Percentiles rank a stretch among this genome's conserved stretches.
These are phyloP conservation scores for Spodoptera exigua DNA, from an alignment of 2,888 invertebrate species.

Conservation along the genomic window DNA sequence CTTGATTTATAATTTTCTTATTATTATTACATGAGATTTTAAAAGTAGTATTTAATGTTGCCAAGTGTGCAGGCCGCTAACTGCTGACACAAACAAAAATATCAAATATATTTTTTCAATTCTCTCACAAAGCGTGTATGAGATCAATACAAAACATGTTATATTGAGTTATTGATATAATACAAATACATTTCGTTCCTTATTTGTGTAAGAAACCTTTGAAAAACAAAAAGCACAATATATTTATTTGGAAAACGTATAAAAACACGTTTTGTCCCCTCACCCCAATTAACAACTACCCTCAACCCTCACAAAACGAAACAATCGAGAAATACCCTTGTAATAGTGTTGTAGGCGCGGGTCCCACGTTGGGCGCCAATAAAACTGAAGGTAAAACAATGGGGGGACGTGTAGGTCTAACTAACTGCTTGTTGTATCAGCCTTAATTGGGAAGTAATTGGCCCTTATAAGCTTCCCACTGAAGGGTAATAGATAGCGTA, in stretches of 20 bases:
- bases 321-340: slow-evolving; percentile 45
- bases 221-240: not conserved
- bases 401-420: slow-evolving; percentile 40
- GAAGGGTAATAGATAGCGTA: slow-evolving; percentile 51
- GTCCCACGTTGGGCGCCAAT: slow-evolving; percentile 43
- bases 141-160: too few relatives aligned
- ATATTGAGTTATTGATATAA: too few relatives aligned
- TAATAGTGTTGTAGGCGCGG: slow-evolving; percentile 27
- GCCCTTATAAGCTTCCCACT: slow-evolving; percentile 46
- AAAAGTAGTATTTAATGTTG: too few relatives aligned
- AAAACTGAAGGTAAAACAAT: slow-evolving; percentile 40
- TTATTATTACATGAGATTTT: too few relatives aligned
- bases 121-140: too few relatives aligned
- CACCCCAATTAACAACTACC: slow-evolving; percentile 33
- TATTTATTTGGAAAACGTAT: not conserved
- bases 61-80: too few relatives aligned
- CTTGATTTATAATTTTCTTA: not conserved
- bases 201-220: too few relatives aligned
- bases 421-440: slow-evolving; percentile 56
- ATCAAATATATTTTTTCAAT: too few relatives aligned
- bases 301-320: slow-evolving; percentile 26
- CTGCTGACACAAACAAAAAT: too few relatives aligned
- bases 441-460: slow-evolving; percentile 58
- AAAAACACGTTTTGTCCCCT: slow-evolving; percentile 10
- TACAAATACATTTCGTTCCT: not conserved